Evolutionary conservation across 2,888 invertebrate species (phyloP).

Genomic region (Sphinx pinastri): DNA sequence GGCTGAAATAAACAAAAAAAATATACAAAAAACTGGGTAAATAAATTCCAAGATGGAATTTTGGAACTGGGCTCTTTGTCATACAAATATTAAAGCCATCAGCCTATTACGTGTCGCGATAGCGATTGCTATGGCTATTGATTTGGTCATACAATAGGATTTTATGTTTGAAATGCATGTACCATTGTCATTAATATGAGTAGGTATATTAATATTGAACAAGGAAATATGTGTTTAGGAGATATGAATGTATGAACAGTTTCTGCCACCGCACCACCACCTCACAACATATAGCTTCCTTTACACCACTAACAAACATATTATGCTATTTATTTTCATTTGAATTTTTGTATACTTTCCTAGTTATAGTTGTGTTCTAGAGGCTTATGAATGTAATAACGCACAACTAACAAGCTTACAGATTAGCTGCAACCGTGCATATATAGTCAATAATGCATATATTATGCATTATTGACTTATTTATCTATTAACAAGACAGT

Average conservation of each 20-base stretch:
- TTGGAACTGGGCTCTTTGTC: slow-evolving; percentile 21
- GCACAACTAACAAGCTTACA: not conserved
- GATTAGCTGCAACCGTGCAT: not conserved
- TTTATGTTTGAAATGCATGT: slow-evolving; percentile 7
- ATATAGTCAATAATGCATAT: no score
- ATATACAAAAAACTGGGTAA: not conserved
- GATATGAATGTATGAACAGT: not conserved
- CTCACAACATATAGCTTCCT: not conserved
- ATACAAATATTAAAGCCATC: not conserved
- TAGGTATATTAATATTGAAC: not conserved
- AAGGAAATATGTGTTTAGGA: not conserved
- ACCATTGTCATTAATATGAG: not conserved
- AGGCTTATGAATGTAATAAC: not conserved
- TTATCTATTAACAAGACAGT: not conserved
- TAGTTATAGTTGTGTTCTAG: not conserved
- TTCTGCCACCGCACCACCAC: not conserved
- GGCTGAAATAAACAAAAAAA: not conserved
- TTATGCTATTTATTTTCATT: not conserved
- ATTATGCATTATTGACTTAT: not conserved
- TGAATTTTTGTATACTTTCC: not conserved
- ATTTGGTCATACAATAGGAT: not conserved
- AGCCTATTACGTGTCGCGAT: slow-evolving; percentile 24
- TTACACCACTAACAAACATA: not conserved
- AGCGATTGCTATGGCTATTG: slow-evolving; percentile 23
- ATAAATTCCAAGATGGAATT: not conserved